Conservation (phyloP, 2,888 invertebrate genomes). For the Drosophila mimica region DNA sequence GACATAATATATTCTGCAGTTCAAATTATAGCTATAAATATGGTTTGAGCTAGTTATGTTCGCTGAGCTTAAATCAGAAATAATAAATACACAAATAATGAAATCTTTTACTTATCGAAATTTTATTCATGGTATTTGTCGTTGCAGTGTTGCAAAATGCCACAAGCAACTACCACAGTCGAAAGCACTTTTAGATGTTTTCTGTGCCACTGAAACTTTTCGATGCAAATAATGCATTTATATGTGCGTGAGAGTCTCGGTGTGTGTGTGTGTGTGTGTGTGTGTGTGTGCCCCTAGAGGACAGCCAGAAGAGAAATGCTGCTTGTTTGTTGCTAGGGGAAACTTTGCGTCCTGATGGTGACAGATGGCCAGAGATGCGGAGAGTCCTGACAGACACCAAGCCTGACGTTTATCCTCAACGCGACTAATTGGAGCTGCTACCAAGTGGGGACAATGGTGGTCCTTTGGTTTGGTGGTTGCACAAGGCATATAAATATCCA, state of each 20-base stretch:
- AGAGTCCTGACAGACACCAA: slow-evolving; percentile 25
- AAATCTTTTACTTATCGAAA: not conserved
- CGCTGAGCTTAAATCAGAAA: not conserved
- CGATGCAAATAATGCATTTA: slow-evolving; percentile 25
- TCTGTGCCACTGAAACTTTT: slow-evolving; percentile 14
- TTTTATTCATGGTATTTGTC: not conserved
- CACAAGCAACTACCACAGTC: not conserved
- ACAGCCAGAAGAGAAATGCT: slow-evolving; percentile 5
- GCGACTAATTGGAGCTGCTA: slow-evolving; percentile 52
- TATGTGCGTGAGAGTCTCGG: not conserved
- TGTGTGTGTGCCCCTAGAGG: not conserved
- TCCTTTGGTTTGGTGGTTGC: slow-evolving; percentile 5
- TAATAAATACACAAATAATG: not conserved
- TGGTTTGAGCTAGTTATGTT: not conserved
- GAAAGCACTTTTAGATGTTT: slow-evolving; percentile 16
- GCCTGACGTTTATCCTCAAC: slow-evolving; percentile 39
- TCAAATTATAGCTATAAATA: not conserved
- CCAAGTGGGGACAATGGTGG: slow-evolving; percentile 9
- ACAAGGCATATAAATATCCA: slow-evolving; percentile 71
- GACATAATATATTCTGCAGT: not conserved
- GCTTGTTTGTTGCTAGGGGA: slow-evolving; percentile 10
- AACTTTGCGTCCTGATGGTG: slow-evolving; percentile 45
- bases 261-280: slow-evolving; percentile 3
- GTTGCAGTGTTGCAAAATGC: slow-evolving; percentile 16
- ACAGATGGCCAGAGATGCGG: slow-evolving; percentile 46